Base-by-base conservation (phyloP, 2,797 vertebrate species). In the Sciurus vulgaris region DNA sequence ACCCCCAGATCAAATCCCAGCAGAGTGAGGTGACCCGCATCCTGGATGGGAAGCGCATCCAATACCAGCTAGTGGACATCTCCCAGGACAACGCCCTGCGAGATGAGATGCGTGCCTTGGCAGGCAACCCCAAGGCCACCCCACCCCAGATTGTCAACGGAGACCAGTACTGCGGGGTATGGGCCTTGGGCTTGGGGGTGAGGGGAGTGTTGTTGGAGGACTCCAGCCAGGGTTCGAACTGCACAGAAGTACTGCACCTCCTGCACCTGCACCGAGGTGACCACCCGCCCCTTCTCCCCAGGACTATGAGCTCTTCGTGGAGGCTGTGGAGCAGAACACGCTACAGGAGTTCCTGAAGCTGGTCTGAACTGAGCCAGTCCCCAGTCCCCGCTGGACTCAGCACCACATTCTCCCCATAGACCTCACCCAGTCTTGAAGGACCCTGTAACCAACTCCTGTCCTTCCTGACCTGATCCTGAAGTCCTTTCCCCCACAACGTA, bases 81-180 rank as follows among this genome's bases (percentile, higher is more conserved):
- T 99, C 99, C 18, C 98, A 99, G 98, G 99, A 99, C n/a, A 98
- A 99, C 1, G 98, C 98, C 86, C 97, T 99, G 0, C 99, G 99
- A 91, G 99, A 99, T 22, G 99, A 99, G 97, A 99, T 99, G 99
- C 99, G 99, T 86, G 98, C 93, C 30, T 99, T 99, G 98, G 98
- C 99, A 0, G 99, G 99, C 41, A 99, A 99, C 97, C 99, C 99
- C 61, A 98, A 98, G 17, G 99, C 99, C 6, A 99, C 99, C 85
- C 99, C 99, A 0, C 99, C 99, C 6, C 99, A 99, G 98, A 99
- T 99, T 1, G 99, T 99, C 98, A 99, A 99, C 0, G 99, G 99
- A 12, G 99, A 99, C 98, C 98, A 99, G 73, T 99, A 99, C 98
- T 99, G 99, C 28, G 99, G 99, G 99, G 99, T 99, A 98, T 99